Evolutionary conservation across 1,140 invertebrate genomes (phyloP).

Genomic region (Pteromalus puparum): DNA sequence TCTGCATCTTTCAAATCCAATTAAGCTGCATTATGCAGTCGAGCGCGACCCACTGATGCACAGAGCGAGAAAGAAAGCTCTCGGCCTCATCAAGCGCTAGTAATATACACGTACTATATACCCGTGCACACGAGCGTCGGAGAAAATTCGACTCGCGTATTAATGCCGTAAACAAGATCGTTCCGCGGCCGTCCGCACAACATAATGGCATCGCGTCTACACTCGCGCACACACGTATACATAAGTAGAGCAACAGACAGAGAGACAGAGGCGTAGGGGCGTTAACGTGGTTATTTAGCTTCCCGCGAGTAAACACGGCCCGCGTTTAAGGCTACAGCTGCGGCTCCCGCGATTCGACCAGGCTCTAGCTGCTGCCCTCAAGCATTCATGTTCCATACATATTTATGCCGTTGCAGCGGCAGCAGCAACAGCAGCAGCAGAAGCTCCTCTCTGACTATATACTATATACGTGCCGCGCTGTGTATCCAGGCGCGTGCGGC

Average conservation of each 20-base stretch:
- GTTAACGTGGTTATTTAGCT: constrained; percentile 43
- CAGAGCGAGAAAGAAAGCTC: not conserved
- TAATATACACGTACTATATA: not conserved
- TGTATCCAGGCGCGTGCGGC: constrained; percentile 48
- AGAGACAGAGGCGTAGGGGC: not conserved
- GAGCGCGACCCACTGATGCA: too few relatives aligned
- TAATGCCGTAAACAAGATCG: constrained; percentile 36
- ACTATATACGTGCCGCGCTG: constrained; percentile 54
- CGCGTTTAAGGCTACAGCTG: constrained; percentile 21
- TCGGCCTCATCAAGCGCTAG: not conserved
- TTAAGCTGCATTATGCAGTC: constrained; percentile 25
- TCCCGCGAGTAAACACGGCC: constrained; percentile 14
- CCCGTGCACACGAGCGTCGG: not conserved
- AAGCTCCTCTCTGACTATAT: constrained; percentile 53
- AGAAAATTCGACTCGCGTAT: not conserved
- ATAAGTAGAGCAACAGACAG: not conserved
- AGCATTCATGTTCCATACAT: constrained; percentile 73
- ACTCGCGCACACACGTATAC: not conserved
- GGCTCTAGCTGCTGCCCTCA: constrained; percentile 59
- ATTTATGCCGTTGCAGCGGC: constrained; percentile 63
- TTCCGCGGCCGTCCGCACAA: not conserved
- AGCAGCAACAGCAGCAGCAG: not conserved
- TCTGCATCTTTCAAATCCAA: constrained; percentile 43
- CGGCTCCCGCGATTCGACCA: constrained; percentile 38
- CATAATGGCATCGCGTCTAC: not conserved